A percentile compares a stretch with the other conserved stretches of the same genome.
These are phyloP conservation scores for Heteropelma amictum DNA, from an alignment of 2,888 invertebrate species.

Conservation along the genomic window DNA sequence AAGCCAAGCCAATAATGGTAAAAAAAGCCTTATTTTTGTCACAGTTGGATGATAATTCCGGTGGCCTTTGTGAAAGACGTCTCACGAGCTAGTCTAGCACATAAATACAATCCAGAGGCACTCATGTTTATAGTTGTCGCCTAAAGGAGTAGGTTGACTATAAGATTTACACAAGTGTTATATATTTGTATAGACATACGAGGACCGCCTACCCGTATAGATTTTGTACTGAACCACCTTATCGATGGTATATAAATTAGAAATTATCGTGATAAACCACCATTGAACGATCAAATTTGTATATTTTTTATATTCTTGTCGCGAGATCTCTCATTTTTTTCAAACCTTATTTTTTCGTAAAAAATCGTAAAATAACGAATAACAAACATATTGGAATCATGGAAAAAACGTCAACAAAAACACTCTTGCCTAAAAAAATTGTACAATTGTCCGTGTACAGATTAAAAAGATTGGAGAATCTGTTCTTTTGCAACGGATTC, in stretches of 20 bases:
- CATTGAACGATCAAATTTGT: conserved; percentile 54
- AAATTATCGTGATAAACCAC: conserved; percentile 56
- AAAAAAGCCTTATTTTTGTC: conserved; percentile 12
- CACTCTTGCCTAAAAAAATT: no score
- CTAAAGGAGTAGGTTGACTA: conserved; percentile 1
- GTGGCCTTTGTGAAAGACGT: conserved; percentile 21
- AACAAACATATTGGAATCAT: no score
- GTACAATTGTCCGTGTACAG: no score
- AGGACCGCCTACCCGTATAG: conserved; percentile 5
- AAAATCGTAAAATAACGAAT: no score
- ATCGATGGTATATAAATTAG: conserved; percentile 63
- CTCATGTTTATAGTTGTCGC: conserved; percentile 41
- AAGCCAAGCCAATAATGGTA: not conserved
- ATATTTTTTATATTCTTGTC: not conserved
- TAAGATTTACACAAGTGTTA: conserved; percentile 4
- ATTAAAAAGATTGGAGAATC: no score
- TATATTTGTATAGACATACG: not conserved
- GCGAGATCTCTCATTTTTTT: not conserved
- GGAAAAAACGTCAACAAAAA: no score
- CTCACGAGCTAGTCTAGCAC: conserved; percentile 6
- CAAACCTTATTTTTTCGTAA: not conserved
- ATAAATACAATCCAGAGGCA: not conserved
- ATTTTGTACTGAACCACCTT: conserved; percentile 3
- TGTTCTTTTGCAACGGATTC: no score
- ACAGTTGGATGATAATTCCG: conserved; percentile 39